Base-by-base conservation (phyloP, 2,113 vertebrate species). In the Coptodon bakossiorum region DNA sequence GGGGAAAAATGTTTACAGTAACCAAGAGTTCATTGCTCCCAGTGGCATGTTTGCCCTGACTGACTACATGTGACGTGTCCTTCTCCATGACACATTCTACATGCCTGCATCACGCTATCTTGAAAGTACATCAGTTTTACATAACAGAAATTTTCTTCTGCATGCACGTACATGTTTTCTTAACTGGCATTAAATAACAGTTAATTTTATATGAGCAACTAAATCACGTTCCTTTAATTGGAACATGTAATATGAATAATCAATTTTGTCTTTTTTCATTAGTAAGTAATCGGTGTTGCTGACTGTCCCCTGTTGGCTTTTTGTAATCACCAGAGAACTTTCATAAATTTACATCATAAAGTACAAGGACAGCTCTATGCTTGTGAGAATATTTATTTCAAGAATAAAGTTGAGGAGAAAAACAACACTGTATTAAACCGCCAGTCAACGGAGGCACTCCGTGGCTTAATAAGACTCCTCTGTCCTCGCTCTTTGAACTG, bases 391-490 rank as follows among this genome's bases (percentile, higher is more conserved):
- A 29, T 76, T 76, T 48, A 76, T 7, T 16, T 8, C 5, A 36
- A 16, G 31, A 4, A 43, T 19, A 2, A 56, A 61, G 3, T 29
- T 17, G 3, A 24, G n/a, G 8, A 29, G 3, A 22, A 34, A 11
- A 59, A 76, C 16, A n/a, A 50, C 45, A 57, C 29, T 50, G 66
- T n/a, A 19, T 29, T 52, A 38, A 56, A 80, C 31, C 29, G 31
- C 54, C 27, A 9, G 56, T 27, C n/a, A 45, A 24, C 1, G 43
- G 95, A 86, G 96, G 96, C 52, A 97, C 96, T 89, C 96, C 94
- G 89, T 96, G 92, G 94, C 2, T 95, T 96, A 94, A 98, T 97
- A 88, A 95, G 94, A 76, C 95, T 97, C 92, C 96, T 97, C 89
- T 96, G 95, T 90, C 40, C 95, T 95, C 66, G 96, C 94, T 91